phyloP scores from a whole-genome alignment of 2,888 invertebrate genomes.

The Tachina lurida region DNA sequence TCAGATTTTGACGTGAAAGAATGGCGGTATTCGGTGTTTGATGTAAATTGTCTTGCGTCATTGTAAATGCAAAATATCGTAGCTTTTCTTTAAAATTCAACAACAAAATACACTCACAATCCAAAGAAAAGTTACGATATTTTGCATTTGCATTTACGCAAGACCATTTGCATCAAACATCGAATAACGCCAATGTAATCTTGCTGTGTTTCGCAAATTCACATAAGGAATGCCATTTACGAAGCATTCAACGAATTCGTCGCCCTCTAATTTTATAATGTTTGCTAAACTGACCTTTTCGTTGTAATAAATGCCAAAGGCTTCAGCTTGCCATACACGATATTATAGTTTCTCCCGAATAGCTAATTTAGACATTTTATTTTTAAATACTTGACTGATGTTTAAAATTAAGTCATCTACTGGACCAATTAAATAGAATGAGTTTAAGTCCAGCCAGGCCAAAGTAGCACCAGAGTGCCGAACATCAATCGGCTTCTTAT shows the following conservation, averaged over 20 bases:
- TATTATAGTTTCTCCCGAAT: slow-evolving; percentile 11
- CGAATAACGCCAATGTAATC: slow-evolving; percentile 30
- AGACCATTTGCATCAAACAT: not conserved
- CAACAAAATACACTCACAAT: too few species aligned
- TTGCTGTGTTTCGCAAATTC: slow-evolving; percentile 18
- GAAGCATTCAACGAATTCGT: slow-evolving; percentile 26
- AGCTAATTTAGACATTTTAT: slow-evolving; percentile 11
- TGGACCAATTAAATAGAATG: not conserved
- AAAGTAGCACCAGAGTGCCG: too few species aligned
- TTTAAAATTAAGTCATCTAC: slow-evolving; percentile 20
- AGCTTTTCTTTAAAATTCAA: too few species aligned
- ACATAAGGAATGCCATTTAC: not conserved
- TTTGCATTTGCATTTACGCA: too few species aligned
- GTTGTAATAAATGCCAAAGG: slow-evolving; percentile 5
- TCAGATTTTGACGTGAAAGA: slow-evolving; percentile 33
- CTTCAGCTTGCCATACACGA: slow-evolving; percentile 9
- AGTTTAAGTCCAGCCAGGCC: slow-evolving; percentile 10
- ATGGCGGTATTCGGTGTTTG: too few species aligned
- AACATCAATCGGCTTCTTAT: too few species aligned
- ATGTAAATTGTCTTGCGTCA: too few species aligned
- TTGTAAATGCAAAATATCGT: too few species aligned
- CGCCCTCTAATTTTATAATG: not conserved
- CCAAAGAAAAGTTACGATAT: too few species aligned
- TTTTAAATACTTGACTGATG: slow-evolving; percentile 6
- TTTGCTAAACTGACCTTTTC: slow-evolving; percentile 2